Conservation (phyloP, 2,888 invertebrate species). For the Schrankia costaestrigalis region DNA sequence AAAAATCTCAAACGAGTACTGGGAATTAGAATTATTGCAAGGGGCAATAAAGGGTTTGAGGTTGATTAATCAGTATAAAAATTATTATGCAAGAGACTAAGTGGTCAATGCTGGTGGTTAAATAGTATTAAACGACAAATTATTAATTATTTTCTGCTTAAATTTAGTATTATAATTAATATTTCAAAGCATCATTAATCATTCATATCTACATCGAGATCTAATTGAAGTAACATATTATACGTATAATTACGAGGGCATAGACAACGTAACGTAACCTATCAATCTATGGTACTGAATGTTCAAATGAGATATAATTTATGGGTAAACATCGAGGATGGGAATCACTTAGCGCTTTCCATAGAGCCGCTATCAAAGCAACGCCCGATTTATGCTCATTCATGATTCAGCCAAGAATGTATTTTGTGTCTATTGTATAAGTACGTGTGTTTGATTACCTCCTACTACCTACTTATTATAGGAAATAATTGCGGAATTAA, state of each 20-base stretch:
- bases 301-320: conserved; percentile 58
- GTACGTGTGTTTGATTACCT: no score
- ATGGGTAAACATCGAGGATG: conserved; percentile 50
- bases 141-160: no score
- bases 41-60: no score
- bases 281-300: conserved; percentile 41
- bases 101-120: no score
- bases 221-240: conserved; percentile 29
- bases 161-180: conserved; percentile 15
- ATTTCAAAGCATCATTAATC: conserved; percentile 23
- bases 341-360: conserved; percentile 53
- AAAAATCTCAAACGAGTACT: no score
- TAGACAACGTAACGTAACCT: conserved; percentile 38
- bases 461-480: no score
- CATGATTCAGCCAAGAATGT: conserved; percentile 30
- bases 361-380: conserved; percentile 39
- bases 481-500: no score
- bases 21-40: no score
- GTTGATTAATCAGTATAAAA: no score
- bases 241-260: conserved; percentile 22
- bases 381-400: conserved; percentile 37
- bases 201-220: conserved; percentile 21
- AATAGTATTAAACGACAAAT: no score
- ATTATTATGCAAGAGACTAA: no score
- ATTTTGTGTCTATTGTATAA: no score